Evolutionary conservation across 2,113 vertebrate genomes (phyloP).

Genomic region (Petromus typicus): DNA sequence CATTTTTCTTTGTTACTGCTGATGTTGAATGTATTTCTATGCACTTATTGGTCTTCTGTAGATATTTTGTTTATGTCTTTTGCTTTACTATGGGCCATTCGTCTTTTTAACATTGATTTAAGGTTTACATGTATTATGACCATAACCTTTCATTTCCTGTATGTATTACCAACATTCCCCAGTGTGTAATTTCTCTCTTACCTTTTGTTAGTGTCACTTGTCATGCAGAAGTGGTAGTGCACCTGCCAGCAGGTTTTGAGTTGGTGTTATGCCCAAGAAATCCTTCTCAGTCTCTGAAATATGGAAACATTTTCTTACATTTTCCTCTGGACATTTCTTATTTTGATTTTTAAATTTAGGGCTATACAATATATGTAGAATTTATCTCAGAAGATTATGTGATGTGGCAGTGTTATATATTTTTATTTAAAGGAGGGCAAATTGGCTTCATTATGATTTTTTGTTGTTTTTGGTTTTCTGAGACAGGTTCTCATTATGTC

Average conservation of each 20-base stretch:
- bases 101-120: constrained; percentile 49
- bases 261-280: constrained; percentile 39
- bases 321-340: background rate
- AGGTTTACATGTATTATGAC: constrained; percentile 37
- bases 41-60: constrained; percentile 3
- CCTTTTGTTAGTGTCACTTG: constrained; percentile 56
- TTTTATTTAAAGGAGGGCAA: background rate
- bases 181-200: constrained; percentile 47
- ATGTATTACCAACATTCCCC: constrained; percentile 32
- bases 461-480: background rate
- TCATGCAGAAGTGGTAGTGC: constrained; percentile 43
- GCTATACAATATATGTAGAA: background rate
- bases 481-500: background rate
- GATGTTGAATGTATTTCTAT: background rate
- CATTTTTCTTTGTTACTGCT: constrained; percentile 34
- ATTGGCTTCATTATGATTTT: background rate
- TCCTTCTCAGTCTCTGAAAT: background rate
- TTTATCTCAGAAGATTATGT: constrained; percentile 20
- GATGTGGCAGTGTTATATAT: background rate
- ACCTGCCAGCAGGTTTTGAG: constrained; percentile 4
- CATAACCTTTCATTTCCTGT: constrained; percentile 31
- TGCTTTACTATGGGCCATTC: constrained; percentile 41
- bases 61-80: constrained; percentile 52
- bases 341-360: constrained; percentile 44
- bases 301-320: background rate